Evolutionary conservation across 2,888 invertebrate genomes (phyloP).

Genomic region (Tromatobia lineatoria): DNA sequence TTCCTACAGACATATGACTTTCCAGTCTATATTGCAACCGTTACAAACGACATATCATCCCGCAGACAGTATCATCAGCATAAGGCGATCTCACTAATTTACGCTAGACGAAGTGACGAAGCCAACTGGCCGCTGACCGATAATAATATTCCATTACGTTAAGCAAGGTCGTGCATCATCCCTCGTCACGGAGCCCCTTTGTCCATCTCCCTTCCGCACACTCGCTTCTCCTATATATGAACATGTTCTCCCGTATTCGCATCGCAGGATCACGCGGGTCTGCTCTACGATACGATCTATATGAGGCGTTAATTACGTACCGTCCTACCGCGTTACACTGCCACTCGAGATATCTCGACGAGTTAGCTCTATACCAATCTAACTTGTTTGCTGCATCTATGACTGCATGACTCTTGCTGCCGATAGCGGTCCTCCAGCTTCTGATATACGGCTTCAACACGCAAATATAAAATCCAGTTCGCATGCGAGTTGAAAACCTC

Average conservation of each 20-base stretch:
- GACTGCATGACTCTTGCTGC: conserved; percentile 5
- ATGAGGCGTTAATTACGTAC: conserved; percentile 85
- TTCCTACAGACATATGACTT: conserved; percentile 31
- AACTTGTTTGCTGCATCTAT: conserved; percentile 10
- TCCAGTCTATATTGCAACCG: neutral
- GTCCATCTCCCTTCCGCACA: conserved; percentile 73
- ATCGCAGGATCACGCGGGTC: conserved; percentile 56
- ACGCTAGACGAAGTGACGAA: conserved; percentile 78
- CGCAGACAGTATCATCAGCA: neutral
- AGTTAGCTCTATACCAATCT: conserved; percentile 53
- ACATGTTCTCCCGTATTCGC: conserved; percentile 51
- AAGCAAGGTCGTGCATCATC: conserved; percentile 82
- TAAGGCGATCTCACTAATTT: neutral
- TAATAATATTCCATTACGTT: conserved; percentile 85
- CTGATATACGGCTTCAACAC: conserved; percentile 39
- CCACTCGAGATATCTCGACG: conserved; percentile 78
- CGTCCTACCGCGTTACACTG: conserved; percentile 83
- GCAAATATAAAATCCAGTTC: conserved; percentile 79
- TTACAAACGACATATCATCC: neutral
- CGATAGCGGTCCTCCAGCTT: conserved; percentile 1
- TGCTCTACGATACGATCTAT: conserved; percentile 82
- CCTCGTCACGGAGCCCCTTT: conserved; percentile 80
- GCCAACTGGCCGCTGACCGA: conserved; percentile 83
- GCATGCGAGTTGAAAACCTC: conserved; percentile 23
- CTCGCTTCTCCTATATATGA: conserved; percentile 62